These are phyloP conservation scores for Saturnia japonica DNA, from an alignment of 2,888 invertebrate genomes.

Conservation along the genomic window DNA sequence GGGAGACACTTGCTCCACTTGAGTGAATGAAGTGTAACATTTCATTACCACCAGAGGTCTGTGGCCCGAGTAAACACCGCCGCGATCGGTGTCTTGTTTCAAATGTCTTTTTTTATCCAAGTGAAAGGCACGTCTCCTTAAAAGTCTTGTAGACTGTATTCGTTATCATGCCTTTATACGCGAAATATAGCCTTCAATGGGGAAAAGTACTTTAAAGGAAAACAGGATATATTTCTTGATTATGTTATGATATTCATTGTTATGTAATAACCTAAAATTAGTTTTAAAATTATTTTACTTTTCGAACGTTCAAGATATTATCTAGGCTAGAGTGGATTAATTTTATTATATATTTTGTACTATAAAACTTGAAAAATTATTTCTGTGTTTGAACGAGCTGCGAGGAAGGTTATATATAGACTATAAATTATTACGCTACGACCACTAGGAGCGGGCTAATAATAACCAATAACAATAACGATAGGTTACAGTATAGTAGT, in stretches of 20 bases:
- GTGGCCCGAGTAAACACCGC: slow-evolving; percentile 60
- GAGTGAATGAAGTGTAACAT: slow-evolving; percentile 72
- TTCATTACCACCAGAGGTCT: slow-evolving; percentile 68
- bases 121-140: slow-evolving; percentile 76
- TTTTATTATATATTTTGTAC: too few relatives aligned
- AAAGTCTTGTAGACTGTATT: slow-evolving; percentile 73
- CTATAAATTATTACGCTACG: too few relatives aligned
- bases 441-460: too few relatives aligned
- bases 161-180: slow-evolving; percentile 63
- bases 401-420: too few relatives aligned
- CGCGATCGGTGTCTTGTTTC: slow-evolving; percentile 72
- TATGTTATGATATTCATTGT: slow-evolving; percentile 1
- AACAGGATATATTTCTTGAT: slow-evolving; percentile 8
- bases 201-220: slow-evolving; percentile 40
- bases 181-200: slow-evolving; percentile 54
- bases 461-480: too few relatives aligned
- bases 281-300: background rate
- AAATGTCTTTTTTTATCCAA: slow-evolving; percentile 61
- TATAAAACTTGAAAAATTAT: too few relatives aligned
- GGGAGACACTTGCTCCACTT: slow-evolving; percentile 56
- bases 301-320: background rate
- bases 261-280: background rate
- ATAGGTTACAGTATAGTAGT: too few relatives aligned
- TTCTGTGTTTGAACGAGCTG: too few relatives aligned
- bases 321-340: too few relatives aligned